Evolutionary conservation across 2,113 vertebrate species (phyloP).

Genomic region (Prionailurus viverrinus): DNA sequence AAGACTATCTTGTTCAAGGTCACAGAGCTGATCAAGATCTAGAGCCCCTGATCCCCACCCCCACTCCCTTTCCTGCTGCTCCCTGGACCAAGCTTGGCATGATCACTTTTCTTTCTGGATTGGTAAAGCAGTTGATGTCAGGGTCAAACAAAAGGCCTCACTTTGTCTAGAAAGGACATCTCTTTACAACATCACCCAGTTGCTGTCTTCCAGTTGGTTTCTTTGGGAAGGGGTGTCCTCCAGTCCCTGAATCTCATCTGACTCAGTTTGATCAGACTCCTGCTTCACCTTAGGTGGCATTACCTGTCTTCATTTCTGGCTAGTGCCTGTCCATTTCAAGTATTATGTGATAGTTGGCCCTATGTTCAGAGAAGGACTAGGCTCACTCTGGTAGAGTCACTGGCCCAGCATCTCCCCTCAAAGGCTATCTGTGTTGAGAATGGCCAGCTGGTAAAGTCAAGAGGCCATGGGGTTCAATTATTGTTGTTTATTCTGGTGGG

Average conservation of each 20-base stretch:
- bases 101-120: background rate
- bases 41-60: background rate
- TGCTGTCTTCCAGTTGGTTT: background rate
- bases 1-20: background rate
- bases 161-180: background rate
- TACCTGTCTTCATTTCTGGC: background rate
- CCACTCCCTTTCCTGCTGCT: background rate
- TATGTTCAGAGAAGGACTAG: background rate
- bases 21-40: background rate
- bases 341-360: background rate
- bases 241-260: background rate
- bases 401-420: background rate
- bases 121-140: background rate
- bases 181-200: background rate
- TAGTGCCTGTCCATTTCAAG: background rate
- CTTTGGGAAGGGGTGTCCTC: background rate
- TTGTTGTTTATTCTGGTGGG: background rate
- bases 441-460: background rate
- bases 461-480: background rate
- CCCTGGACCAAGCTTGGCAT: background rate
- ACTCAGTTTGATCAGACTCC: background rate
- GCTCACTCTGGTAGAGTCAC: background rate
- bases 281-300: background rate
- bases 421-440: background rate
- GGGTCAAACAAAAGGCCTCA: background rate